Conservation (phyloP, 2,797 vertebrate genomes). For the Falco naumanni region DNA sequence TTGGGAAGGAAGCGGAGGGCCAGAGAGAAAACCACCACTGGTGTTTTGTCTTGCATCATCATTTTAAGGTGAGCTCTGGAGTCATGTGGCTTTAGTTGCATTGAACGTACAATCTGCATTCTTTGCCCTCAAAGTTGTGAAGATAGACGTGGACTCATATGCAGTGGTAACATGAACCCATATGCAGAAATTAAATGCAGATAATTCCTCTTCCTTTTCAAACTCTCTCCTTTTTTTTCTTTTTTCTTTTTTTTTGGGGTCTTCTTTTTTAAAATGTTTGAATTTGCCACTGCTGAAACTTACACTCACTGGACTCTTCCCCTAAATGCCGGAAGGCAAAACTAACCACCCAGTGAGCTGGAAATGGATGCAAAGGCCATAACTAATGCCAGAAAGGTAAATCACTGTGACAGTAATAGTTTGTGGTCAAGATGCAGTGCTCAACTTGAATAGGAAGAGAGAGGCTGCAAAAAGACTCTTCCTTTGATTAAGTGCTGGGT, state of each 20-base stretch:
- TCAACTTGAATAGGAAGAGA: not conserved
- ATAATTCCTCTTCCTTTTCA: not conserved
- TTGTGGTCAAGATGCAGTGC: not conserved
- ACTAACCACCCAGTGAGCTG: not conserved
- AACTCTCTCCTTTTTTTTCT: not conserved
- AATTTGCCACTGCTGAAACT: not conserved
- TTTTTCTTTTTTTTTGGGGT: not conserved
- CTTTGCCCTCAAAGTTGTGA: not conserved
- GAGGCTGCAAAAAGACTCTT: not conserved
- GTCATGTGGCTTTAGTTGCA: not conserved
- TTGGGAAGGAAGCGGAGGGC: not conserved
- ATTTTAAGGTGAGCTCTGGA: not conserved
- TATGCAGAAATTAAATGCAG: not conserved
- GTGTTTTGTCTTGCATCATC: not conserved
- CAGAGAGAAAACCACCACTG: not conserved
- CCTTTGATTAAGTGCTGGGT: not conserved
- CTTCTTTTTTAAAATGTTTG: not conserved
- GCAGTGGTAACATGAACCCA: not conserved
- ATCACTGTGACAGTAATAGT: not conserved
- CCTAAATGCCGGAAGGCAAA: not conserved
- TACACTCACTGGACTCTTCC: not conserved
- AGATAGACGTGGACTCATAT: not conserved
- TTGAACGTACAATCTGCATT: not conserved
- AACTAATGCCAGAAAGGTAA: constrained; percentile 20
- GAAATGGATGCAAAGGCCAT: not conserved